Base-by-base conservation (phyloP, 2,888 invertebrate species). In the Chymomyza fuscimana region DNA sequence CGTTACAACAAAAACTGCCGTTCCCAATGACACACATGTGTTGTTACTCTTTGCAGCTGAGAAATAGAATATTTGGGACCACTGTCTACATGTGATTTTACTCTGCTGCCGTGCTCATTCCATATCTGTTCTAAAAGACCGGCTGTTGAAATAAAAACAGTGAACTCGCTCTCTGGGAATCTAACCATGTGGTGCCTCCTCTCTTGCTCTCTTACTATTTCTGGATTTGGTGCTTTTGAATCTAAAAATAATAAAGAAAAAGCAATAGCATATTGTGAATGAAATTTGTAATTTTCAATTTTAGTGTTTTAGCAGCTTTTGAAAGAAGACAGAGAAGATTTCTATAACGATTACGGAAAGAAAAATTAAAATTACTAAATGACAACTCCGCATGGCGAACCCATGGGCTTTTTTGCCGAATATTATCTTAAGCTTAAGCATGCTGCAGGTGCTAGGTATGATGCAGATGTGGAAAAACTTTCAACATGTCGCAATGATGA, bases 391-490 rank as follows among this genome's bases (percentile, higher is more conserved):
- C 76, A 90, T 68, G 88, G 81, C 46, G 86, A 89, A 77, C 86
- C 83, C 70, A 79, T 80, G 51, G 93, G 93, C 63, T 94, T 94
- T 90, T 95, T 95, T 89, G 94, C 94, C 91, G 93, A 93, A 74
- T 94, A 95, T 89, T 95, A 95, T 89, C 92, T 94, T 80, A 92
- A 93, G 51, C 92, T 95, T 66, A 93, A 94, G 81, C 92, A 92
- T 82, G 69, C 73, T 9, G 86, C 88, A 12, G 80, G 77, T 10
- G 91, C 93, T 54, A 89, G 94, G 77, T 89, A 87, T 64, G 93
- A 93, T 74, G 92, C 93, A 63, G 93, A 94, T 69, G 93, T 94
- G 74, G 94, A 94, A 80, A 93, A 93, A 82, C 95, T 96, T 88
- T 92, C 93, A 52, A 92, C 93, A 86, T 93, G 95, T 78, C 93